phyloP scores from a whole-genome alignment of 92 coral and sea anemone genomes.

The Porites lobata region DNA sequence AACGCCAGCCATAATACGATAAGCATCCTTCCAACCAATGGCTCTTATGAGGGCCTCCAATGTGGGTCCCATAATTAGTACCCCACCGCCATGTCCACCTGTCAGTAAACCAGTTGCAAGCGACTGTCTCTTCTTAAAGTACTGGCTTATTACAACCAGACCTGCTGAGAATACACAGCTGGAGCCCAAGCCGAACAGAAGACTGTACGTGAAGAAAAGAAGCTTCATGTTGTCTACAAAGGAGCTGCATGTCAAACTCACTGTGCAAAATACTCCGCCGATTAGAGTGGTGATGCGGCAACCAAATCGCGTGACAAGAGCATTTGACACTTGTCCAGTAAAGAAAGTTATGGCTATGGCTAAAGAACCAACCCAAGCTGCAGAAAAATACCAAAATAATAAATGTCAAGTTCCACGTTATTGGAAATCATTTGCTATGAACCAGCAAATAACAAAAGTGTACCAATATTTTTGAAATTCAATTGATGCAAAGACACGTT shows the following conservation, averaged over 20 bases:
- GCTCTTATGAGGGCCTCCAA: conserved; percentile 41
- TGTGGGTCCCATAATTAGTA: conserved; percentile 55
- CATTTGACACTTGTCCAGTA: conserved; percentile 16
- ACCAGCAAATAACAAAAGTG: too few relatives aligned
- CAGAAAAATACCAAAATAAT: background rate
- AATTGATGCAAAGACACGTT: too few relatives aligned
- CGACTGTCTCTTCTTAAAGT: conserved; percentile 52
- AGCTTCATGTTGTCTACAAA: conserved; percentile 32
- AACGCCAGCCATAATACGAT: conserved; percentile 49
- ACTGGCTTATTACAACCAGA: conserved; percentile 46
- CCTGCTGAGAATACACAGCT: conserved; percentile 37
- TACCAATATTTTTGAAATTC: too few relatives aligned
- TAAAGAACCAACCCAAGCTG: conserved; percentile 38
- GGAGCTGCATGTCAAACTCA: conserved; percentile 25
- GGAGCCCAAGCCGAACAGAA: conserved; percentile 50
- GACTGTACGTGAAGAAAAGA: conserved; percentile 56
- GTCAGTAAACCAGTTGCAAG: conserved; percentile 56
- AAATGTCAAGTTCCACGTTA: too few relatives aligned
- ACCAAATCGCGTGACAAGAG: conserved; percentile 20
- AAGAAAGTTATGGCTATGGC: conserved; percentile 26
- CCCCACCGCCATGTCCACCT: conserved; percentile 63
- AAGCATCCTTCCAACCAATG: conserved; percentile 57
- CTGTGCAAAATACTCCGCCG: conserved; percentile 18
- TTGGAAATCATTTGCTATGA: too few relatives aligned
- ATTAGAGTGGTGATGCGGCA: conserved; percentile 39